Percentiles rank a stretch among this genome's conserved stretches.
These are phyloP conservation scores for Ostrea denselamellosa DNA, from an alignment of 1,140 invertebrate species.

Conservation along the genomic window DNA sequence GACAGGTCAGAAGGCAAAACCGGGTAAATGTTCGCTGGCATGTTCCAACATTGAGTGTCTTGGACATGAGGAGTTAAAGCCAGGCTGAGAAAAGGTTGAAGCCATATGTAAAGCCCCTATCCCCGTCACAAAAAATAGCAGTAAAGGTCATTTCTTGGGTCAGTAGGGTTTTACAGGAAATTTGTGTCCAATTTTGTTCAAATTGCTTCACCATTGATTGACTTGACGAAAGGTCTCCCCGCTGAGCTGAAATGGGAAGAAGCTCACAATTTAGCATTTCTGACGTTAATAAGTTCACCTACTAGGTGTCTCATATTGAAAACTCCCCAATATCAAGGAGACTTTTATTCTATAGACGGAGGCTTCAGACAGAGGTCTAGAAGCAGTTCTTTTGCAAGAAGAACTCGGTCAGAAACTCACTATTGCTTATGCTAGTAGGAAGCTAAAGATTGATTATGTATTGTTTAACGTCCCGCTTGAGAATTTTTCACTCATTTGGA, in stretches of 20 bases:
- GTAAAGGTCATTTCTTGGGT: too few species aligned
- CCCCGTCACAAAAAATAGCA: too few species aligned
- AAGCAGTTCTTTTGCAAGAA: neutral
- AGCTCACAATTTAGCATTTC: neutral
- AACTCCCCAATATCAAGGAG: constrained; percentile 9
- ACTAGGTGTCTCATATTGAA: neutral
- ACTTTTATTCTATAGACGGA: constrained; percentile 9
- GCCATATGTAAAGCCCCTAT: too few species aligned
- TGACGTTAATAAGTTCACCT: neutral
- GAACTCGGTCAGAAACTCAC: neutral
- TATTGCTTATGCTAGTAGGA: constrained; percentile 22
- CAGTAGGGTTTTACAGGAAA: too few species aligned
- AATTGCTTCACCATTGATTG: constrained; percentile 52
- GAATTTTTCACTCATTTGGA: too few species aligned
- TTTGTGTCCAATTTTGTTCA: constrained; percentile 55
- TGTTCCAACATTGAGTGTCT: too few species aligned
- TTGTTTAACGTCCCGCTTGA: too few species aligned
- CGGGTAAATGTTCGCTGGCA: too few species aligned
- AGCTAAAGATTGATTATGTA: too few species aligned
- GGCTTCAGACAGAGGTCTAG: neutral
- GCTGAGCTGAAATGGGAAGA: constrained; percentile 6
- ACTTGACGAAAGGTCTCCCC: constrained; percentile 7
- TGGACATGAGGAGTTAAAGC: too few species aligned
- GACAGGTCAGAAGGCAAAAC: too few species aligned
- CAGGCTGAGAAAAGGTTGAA: too few species aligned